Base-by-base conservation (phyloP, 1,140 invertebrate species). In the Chironomus striatipennis region DNA sequence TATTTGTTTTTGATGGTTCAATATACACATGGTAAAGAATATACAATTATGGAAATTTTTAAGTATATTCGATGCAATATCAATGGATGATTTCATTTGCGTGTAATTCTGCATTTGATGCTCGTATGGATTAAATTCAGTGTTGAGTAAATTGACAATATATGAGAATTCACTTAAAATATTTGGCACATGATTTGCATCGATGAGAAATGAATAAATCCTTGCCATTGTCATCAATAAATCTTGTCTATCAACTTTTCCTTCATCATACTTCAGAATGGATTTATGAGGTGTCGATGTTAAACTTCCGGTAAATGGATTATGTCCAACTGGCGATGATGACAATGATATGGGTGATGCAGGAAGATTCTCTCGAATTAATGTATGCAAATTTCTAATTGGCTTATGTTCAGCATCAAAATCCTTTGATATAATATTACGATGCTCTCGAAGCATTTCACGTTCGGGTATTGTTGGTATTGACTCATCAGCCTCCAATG, bases 151-250 rank as follows among this genome's bases (percentile, higher is more conserved):
- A 43, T 81, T 80, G 9, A 82, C 15, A 7, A 77, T 73, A 70
- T 77, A 82, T 9, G 80, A 76, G 0, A 82, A 74, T 73, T 82
- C 81, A 21, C 76, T 79, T 0, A 82, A 74, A 12, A 82, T 76
- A 77, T 82, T 82, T 8, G 79, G 78, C 21, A 79, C 77, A 8
- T 81, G 64, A 77, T 82, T 80, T 0, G 78, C 72, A 47, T 82
- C 79, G 17, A 82, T 77, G 4, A 82, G 72, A 2, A 78, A 74
- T 0, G 77, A 76, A 75, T 82, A 80, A 24, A 82, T 79, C 9
- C 73, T 67, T 0, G 80, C 79, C 0, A 81, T 43, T 72, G 2
- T 76, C 24, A 42, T 77, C 72, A 75, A 80, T 43, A 73, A 12
- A 7, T 21, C 75, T 42, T 42, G 1, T 67, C 43, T 9, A 3